A percentile compares a stretch with the other conserved stretches of the same genome.
phyloP scores from a whole-genome alignment of 2,113 vertebrate species.

The Chamaetylas fuelleborni region DNA sequence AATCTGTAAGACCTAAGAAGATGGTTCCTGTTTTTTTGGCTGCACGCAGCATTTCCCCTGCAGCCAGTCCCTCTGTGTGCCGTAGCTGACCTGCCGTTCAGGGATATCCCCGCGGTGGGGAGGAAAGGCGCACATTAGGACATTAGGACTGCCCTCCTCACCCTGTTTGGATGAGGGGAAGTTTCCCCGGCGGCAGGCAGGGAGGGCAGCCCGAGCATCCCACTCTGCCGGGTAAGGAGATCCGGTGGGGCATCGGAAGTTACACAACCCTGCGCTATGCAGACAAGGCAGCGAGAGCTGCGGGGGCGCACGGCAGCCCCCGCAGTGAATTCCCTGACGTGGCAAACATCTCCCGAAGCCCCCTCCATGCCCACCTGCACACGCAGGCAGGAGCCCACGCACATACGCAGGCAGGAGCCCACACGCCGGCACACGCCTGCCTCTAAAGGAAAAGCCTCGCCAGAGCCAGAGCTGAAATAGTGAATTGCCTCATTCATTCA shows the following conservation, averaged over 20 bases:
- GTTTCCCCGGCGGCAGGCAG: not conserved
- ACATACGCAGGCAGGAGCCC: constrained; percentile 60
- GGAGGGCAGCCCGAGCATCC: not conserved
- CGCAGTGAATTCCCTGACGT: constrained; percentile 66
- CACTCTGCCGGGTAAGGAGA: not conserved
- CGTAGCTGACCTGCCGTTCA: rapidly evolving
- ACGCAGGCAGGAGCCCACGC: constrained; percentile 58
- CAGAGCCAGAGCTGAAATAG: constrained; percentile 32
- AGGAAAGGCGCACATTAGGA: not conserved
- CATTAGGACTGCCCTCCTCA: not conserved
- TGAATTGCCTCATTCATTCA: constrained; percentile 65
- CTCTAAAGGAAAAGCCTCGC: constrained; percentile 41
- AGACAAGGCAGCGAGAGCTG: not conserved
- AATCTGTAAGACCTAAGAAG: not conserved
- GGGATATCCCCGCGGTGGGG: not conserved
- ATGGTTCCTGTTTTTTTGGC: rapidly evolving
- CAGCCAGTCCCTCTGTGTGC: not conserved
- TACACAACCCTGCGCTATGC: constrained; percentile 40
- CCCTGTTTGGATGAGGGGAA: no score
- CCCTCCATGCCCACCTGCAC: constrained; percentile 51
- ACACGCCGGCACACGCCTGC: constrained; percentile 22
- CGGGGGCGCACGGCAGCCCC: not conserved
- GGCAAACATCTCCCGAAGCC: constrained; percentile 60
- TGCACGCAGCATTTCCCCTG: not conserved
- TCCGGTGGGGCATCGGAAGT: constrained; percentile 20